phyloP scores from a whole-genome alignment of 2,113 vertebrate species.

The Nibea coibor region DNA sequence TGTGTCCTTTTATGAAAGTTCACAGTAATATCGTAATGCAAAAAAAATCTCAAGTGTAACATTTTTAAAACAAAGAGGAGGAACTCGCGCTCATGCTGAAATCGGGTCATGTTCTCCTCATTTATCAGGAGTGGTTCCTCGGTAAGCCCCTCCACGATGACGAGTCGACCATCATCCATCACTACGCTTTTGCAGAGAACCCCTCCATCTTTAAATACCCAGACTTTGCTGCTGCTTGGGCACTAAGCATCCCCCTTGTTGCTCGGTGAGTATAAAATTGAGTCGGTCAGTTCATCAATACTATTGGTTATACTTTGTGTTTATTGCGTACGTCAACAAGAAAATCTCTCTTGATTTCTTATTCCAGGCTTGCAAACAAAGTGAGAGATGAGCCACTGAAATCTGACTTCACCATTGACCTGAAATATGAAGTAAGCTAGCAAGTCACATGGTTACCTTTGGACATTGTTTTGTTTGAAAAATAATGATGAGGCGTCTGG shows the following conservation, averaged over 20 bases:
- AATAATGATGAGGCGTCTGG: slow-evolving; percentile 9
- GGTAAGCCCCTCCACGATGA: slow-evolving; percentile 94
- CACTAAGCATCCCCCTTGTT: slow-evolving; percentile 91
- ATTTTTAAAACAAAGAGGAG: not conserved
- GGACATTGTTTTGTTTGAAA: slow-evolving; percentile 14
- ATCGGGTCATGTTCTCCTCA: slow-evolving; percentile 35
- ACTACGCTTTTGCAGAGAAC: slow-evolving; percentile 98
- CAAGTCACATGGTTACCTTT: not conserved
- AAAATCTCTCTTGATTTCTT: not conserved
- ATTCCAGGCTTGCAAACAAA: slow-evolving; percentile 89
- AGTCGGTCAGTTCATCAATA: not conserved
- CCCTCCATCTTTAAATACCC: slow-evolving; percentile 94
- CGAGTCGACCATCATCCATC: slow-evolving; percentile 98
- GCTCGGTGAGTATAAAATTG: slow-evolving; percentile 87
- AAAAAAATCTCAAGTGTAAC: not conserved
- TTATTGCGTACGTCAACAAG: not conserved
- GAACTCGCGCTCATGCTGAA: slow-evolving; percentile 7
- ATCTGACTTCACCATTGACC: slow-evolving; percentile 98
- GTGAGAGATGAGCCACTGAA: slow-evolving; percentile 91
- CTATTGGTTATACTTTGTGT: not conserved
- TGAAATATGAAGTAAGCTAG: slow-evolving; percentile 94
- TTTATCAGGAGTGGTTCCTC: slow-evolving; percentile 93
- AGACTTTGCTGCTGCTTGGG: slow-evolving; percentile 96
- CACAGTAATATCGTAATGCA: not conserved
- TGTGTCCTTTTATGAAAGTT: slow-evolving; percentile 10